Base-by-base conservation (phyloP, 2,888 invertebrate genomes). In the Muscina levida region DNA sequence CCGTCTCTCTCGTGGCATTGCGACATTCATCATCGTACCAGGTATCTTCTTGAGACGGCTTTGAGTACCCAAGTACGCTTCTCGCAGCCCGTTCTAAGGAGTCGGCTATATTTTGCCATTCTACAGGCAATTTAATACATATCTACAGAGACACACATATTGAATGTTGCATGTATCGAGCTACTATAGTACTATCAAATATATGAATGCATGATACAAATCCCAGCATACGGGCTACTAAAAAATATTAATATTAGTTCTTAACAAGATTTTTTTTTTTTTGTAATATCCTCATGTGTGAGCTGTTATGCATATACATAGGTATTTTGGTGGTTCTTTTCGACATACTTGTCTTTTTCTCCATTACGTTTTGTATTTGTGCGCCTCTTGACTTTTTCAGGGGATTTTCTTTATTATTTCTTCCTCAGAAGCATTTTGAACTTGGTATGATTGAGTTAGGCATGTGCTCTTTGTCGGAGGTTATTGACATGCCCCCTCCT, bases 181-280 rank as follows among this genome's bases (percentile, higher is more conserved):
- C 31, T 8, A 17, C 62, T 56, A 26, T 24, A 62, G 42, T 42
- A 62, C 62, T 24, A 51, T 26, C 51, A 15, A 48, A 26, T 72
- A 53, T 66, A 31, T 66, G 19, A 19, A 72, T 59, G 37, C 31
- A 31, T 5, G 31, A 31, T 8, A 31, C 3, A 31, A 31, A 31
- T 31, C 31, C 3, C n/a, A n/a, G n/a, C 22, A 42, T 42, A 42
- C 31, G 8, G 22, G 39, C 42, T 42, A 62, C 62, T 59, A 42
- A 37, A 22, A 37, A 48, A 71, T 51, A 37, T 17, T 51, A 73
- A 71, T 74, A 67, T 72, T 72, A 74, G 39, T 13, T 19, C 42
- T 70, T 77, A 77, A 81, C 72, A 72, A 77, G 74, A 81, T 72
- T 70, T 70, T 67, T 72, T 72, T 72, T 68, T 72, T 48, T 56